Evolutionary conservation across 1,140 invertebrate species (phyloP).

Genomic region (Drosophila nikananu): DNA sequence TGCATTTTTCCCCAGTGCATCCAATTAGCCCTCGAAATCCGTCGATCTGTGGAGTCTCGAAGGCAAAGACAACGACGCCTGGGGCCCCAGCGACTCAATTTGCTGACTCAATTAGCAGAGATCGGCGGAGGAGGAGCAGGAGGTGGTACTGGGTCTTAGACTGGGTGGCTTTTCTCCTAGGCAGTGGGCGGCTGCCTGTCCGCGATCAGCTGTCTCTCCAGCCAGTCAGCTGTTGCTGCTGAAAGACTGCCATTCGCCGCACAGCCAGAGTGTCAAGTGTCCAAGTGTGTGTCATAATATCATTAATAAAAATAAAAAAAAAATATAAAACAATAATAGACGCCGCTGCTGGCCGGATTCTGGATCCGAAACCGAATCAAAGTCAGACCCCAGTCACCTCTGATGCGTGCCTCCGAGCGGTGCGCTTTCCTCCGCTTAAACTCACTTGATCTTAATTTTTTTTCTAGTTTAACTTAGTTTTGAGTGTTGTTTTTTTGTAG

Average conservation of each 20-base stretch:
- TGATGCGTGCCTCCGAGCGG: constrained; percentile 66
- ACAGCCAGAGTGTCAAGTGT: not conserved
- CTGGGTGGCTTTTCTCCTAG: not conserved
- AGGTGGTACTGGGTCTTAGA: not conserved
- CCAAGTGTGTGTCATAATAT: constrained; percentile 49
- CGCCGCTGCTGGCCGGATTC: constrained; percentile 34
- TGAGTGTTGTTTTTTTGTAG: constrained; percentile 3
- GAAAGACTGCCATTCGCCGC: not conserved
- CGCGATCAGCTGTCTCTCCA: constrained; percentile 15
- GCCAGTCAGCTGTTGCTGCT: constrained; percentile 31
- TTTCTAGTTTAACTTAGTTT: constrained; percentile 13
- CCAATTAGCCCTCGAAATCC: constrained; percentile 18
- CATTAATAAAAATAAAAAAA: constrained; percentile 69
- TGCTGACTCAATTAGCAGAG: constrained; percentile 37
- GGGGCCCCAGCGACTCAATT: constrained; percentile 37
- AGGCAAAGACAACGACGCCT: constrained; percentile 36
- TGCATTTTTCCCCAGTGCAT: not conserved
- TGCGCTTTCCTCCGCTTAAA: constrained; percentile 21
- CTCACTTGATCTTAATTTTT: not conserved
- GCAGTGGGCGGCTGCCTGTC: not conserved
- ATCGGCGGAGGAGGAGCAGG: not conserved
- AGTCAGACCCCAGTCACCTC: constrained; percentile 58
- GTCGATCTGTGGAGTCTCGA: constrained; percentile 20
- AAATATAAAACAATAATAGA: constrained; percentile 43
- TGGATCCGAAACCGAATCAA: constrained; percentile 43